Percentiles rank a stretch among this genome's conserved stretches.
phyloP scores from a whole-genome alignment of 2,113 vertebrate genomes.

The Austrofundulus limnaeus region DNA sequence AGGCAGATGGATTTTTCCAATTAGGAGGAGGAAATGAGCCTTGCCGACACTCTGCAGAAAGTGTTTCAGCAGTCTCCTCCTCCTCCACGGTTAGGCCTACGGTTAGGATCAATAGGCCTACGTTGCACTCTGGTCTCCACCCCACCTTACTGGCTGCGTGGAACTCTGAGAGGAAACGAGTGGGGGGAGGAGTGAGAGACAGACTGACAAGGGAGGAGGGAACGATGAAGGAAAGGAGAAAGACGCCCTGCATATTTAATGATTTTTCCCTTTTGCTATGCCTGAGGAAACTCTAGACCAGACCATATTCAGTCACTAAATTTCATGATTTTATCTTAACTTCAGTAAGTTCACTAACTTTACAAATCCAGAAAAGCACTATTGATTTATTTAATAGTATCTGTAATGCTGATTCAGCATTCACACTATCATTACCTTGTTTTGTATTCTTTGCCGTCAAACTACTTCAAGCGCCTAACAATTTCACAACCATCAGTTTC shows the following conservation, averaged over 20 bases:
- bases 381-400: neutral
- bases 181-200: constrained; percentile 42
- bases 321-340: neutral
- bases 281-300: constrained; percentile 19
- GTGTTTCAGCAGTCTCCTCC: constrained; percentile 60
- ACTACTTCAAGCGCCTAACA: too few species aligned
- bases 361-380: neutral
- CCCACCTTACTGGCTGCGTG: constrained; percentile 16
- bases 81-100: too few species aligned
- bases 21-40: constrained; percentile 58
- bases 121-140: constrained; percentile 24
- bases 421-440: too few species aligned
- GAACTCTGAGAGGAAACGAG: constrained; percentile 41
- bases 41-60: constrained; percentile 43
- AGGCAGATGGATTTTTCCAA: constrained; percentile 39
- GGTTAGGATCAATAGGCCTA: constrained; percentile 52
- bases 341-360: neutral
- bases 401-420: too few species aligned
- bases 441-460: too few species aligned
- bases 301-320: constrained; percentile 2
- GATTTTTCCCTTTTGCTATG: constrained; percentile 34
- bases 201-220: constrained; percentile 39
- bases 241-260: constrained; percentile 56
- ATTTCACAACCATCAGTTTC: too few species aligned
- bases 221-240: constrained; percentile 23